Evolutionary conservation across 1,140 invertebrate genomes (phyloP), one percentile per base, ranked within the genome.

Genomic region (Halyomorpha halys): DNA sequence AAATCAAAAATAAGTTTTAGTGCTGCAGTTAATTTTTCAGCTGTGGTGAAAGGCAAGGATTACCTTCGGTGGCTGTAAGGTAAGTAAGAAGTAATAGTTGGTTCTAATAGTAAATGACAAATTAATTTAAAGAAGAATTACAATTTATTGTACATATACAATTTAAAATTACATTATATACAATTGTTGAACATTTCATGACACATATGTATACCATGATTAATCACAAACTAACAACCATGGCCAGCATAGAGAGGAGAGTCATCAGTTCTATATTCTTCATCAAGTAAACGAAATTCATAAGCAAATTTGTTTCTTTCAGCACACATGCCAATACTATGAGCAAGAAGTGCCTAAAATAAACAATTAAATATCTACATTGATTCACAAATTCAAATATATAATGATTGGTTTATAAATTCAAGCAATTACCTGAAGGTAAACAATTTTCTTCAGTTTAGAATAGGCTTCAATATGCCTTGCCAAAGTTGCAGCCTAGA

Each of bases 221-320:
- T 8, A 1, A 25, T 11, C 53, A 56, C 8, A 23, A 49, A 49
- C n/a, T 49, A 49, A 49, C n/a, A 18, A 49, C 56, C 62, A 39
- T 61, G 59, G 14, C 44, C 21, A 27, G 25, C 25, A 21, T 21
- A 51, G 14, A 66, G 61, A 5, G 65, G 39, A 44, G 49, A 61
- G 44, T 61, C 59, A 23, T 27, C 39, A 19, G 67, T 78, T 11
- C 81, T 78, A 73, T 82, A 80, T 69, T 87, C 81, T 69, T 82
- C 80, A 73, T 87, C 82, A 1, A 88, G 73, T 64, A 83, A 80
- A 44, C 82, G 77, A 68, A 83, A 89, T 73, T 87, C 83, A 67
- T 83, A 82, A 0, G 87, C 82, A 70, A 82, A 86, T 65, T 84
- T 85, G 73, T 89, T 89, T 65, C 87, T 78, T 68, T 87, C 80